A percentile compares a stretch with the other conserved stretches of the same genome.
phyloP scores from a whole-genome alignment of 2,113 vertebrate genomes.

The Dipodomys merriami region DNA sequence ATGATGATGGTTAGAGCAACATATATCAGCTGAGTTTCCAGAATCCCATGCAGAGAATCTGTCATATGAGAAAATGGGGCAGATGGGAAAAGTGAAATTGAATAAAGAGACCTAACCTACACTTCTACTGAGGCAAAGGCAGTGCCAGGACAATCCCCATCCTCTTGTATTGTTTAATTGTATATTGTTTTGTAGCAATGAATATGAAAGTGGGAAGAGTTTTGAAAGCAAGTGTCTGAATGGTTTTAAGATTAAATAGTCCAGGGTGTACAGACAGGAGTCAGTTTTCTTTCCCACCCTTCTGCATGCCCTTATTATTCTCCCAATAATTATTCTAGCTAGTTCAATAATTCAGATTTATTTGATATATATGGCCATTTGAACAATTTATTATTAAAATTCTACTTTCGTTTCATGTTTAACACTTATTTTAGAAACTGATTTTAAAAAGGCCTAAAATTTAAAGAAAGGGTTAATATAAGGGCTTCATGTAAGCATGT shows the following conservation, averaged over 20 bases:
- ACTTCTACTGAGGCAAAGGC: background rate
- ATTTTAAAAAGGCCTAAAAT: background rate
- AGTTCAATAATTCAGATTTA: background rate
- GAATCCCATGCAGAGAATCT: conserved; percentile 51
- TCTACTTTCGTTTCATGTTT: background rate
- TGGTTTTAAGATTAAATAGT: background rate
- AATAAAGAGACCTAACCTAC: conserved; percentile 51
- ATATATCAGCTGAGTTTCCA: conserved; percentile 38
- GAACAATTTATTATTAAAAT: background rate
- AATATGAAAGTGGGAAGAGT: background rate
- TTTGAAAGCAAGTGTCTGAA: background rate
- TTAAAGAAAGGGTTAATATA: background rate
- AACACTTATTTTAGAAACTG: background rate
- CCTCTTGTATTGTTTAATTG: background rate
- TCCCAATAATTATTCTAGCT: too few species aligned
- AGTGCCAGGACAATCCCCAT: background rate
- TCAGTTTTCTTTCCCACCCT: too few species aligned
- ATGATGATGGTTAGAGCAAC: background rate
- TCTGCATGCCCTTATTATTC: too few species aligned
- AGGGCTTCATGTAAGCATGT: background rate
- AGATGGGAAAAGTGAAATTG: conserved; percentile 75
- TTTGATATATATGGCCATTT: background rate
- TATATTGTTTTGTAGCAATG: background rate
- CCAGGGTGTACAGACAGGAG: background rate
- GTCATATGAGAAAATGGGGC: conserved; percentile 69